Evolutionary conservation across 2,888 invertebrate genomes (phyloP), one percentile per base, ranked within the genome.

Genomic region (Mesopsocus fuscifrons): DNA sequence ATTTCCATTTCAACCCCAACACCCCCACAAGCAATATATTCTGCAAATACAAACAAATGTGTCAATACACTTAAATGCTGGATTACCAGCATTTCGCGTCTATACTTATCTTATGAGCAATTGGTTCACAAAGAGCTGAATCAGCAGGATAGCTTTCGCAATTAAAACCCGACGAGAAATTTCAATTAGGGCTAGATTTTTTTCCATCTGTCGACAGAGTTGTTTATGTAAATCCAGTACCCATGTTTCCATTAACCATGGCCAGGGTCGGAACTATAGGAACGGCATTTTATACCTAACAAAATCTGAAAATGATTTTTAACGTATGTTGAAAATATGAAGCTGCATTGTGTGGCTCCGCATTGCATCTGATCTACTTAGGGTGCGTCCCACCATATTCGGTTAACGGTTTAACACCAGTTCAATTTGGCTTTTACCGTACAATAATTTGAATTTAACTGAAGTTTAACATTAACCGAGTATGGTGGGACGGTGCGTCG

Each of bases 131-230:
- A 11, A n/a, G n/a, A n/a, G n/a, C n/a, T 26, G 26, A 9, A 9
- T 26, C 11, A 6, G 26, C 8, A 11, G 26, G 20, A 38, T 38
- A 20, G 38, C 38, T 38, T 38, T 38, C 38, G 38, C 38, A 38
- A 38, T 38, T 38, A 38, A 38, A 38, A 21, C 20, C 21, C 38
- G 20, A 38, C 38, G 17, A 38, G 38, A 38, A 38, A 38, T 38
- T 38, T 38, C 38, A 38, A 38, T 38, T 38, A 38, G 38, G 20
- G 38, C n/a, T 20, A 18, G 38, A 20, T 18, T 38, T 38, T 38
- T 38, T 38, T 38, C 20, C 13, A 18, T 18, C 21, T 38, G 21
- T 26, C 11, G 11, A 11, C 26, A 9, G 26, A 26, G 26, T 26
- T 26, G 26, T 26, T 26, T 26, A 26, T 26, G 26, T 11, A 26